Percentiles rank a stretch among this genome's conserved stretches.
Evolutionary conservation across 2,888 invertebrate species (phyloP).

Genomic region (Drosophila prolongata): DNA sequence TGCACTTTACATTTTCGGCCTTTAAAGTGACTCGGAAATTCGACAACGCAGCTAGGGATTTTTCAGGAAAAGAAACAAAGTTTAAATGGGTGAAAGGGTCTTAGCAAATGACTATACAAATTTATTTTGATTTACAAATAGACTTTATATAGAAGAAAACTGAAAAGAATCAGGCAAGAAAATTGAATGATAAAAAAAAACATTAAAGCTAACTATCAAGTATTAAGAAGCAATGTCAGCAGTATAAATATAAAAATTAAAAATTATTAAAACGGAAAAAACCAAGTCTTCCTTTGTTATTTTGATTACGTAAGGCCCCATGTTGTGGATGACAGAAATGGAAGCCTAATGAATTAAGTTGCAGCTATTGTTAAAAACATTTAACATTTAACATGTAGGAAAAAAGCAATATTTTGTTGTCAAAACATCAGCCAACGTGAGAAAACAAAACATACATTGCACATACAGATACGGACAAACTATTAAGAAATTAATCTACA

Average conservation of each 20-base stretch:
- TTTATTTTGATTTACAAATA: neutral
- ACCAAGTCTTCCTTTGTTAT: too few species aligned
- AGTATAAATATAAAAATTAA: too few species aligned
- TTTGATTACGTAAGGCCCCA: too few species aligned
- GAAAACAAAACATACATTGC: constrained; percentile 1
- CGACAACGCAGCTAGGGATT: neutral
- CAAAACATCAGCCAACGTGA: constrained; percentile 1
- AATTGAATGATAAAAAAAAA: too few species aligned
- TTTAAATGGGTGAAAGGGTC: neutral
- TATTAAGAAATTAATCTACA: constrained; percentile 32
- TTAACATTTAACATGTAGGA: neutral
- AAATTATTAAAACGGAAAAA: too few species aligned
- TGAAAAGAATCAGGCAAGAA: too few species aligned
- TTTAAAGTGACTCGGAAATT: constrained; percentile 19
- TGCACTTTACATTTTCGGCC: constrained; percentile 21
- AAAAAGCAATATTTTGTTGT: constrained; percentile 6
- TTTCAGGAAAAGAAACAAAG: neutral
- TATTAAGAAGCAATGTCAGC: too few species aligned
- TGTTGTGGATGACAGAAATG: neutral
- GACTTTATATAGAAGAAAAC: too few species aligned
- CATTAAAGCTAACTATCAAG: too few species aligned
- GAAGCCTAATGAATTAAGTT: neutral
- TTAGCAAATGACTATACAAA: neutral
- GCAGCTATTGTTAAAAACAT: neutral
- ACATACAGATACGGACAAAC: neutral